Evolutionary conservation across 2,888 invertebrate species (phyloP).

Genomic region (Tribolium freemani): DNA sequence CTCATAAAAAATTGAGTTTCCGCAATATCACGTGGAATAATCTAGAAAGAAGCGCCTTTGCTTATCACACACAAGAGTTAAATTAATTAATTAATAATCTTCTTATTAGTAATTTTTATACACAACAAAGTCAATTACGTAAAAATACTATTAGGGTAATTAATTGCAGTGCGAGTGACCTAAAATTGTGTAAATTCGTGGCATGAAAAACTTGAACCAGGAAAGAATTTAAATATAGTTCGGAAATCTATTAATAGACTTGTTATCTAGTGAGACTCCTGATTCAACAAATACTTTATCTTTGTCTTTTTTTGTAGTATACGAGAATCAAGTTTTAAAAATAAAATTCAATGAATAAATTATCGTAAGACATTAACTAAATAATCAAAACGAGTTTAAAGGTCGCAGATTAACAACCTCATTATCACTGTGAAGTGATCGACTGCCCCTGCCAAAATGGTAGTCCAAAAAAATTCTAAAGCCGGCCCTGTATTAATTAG

Average conservation of each 20-base stretch:
- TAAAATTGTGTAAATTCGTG: not conserved
- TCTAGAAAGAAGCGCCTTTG: not conserved
- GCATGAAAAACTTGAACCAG: not conserved
- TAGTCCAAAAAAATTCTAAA: not conserved
- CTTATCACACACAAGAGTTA: not conserved
- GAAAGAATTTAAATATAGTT: conserved; percentile 8
- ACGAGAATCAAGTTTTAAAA: conserved; percentile 12
- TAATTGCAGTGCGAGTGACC: not conserved
- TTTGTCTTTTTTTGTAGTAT: conserved; percentile 10
- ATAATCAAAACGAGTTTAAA: conserved; percentile 32
- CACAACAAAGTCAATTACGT: not conserved
- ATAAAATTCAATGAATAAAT: conserved; percentile 25
- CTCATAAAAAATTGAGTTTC: not conserved
- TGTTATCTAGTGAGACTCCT: conserved; percentile 4
- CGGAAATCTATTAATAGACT: conserved; percentile 5
- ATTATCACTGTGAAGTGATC: conserved; percentile 8
- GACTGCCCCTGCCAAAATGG: conserved; percentile 8
- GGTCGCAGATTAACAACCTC: conserved; percentile 42
- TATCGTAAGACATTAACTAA: conserved; percentile 17
- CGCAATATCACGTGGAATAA: not conserved
- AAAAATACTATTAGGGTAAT: no score
- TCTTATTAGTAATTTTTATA: not conserved
- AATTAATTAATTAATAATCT: not conserved
- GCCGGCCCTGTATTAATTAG: conserved; percentile 10
- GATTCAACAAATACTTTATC: conserved; percentile 9